phyloP scores from a whole-genome alignment of 2,113 vertebrate genomes.

The Brachypodius melanocephalos region DNA sequence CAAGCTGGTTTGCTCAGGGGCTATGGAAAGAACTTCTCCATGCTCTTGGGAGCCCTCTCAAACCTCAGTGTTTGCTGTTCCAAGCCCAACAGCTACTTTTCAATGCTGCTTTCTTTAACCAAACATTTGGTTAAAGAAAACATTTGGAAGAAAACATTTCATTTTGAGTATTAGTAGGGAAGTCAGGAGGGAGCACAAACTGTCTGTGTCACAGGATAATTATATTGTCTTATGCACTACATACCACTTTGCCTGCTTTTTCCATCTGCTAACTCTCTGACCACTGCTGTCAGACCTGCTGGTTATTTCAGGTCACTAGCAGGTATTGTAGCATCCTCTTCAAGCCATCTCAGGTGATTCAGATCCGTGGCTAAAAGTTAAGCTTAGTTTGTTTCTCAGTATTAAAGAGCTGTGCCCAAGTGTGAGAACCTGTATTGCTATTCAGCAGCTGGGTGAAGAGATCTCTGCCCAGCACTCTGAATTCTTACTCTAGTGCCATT shows the following conservation, averaged over 20 bases:
- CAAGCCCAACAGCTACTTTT: background rate
- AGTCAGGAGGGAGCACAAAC: background rate
- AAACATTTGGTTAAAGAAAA: background rate
- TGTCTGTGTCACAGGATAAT: background rate
- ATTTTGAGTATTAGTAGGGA: background rate
- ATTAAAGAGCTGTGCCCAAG: background rate
- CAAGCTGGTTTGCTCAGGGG: background rate
- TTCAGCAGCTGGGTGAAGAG: background rate
- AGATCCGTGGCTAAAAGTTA: background rate
- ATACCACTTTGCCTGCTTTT: background rate
- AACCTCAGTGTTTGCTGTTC: background rate
- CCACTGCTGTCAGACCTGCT: background rate
- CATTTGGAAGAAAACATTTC: background rate
- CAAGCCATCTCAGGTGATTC: background rate
- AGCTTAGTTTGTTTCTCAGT: background rate
- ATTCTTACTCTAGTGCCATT: background rate
- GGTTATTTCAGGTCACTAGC: background rate
- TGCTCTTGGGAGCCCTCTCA: background rate
- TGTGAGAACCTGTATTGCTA: background rate
- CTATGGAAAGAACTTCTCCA: background rate
- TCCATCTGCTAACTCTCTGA: background rate
- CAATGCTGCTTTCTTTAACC: background rate
- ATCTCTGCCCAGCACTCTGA: background rate
- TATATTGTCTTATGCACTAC: background rate
- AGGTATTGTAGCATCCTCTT: background rate